Evolutionary conservation across 53 echinoderm and acorn worm genomes (phyloP).

Genomic region (Mesocentrotus franciscanus): DNA sequence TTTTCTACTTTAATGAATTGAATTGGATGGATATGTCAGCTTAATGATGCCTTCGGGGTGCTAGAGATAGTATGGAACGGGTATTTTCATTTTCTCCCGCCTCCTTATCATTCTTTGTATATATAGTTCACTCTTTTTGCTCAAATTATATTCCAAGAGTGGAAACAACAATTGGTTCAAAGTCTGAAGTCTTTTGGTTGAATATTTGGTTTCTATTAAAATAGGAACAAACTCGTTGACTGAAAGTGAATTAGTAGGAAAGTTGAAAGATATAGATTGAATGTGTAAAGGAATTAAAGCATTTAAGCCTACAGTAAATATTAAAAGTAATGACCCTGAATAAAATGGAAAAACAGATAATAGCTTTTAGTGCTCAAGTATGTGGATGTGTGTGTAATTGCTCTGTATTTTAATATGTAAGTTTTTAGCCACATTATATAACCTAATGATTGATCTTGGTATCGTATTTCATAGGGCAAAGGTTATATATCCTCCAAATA

Average conservation of each 20-base stretch:
- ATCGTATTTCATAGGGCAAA: too few relatives aligned
- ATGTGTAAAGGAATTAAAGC: background rate
- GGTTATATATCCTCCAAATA: too few relatives aligned
- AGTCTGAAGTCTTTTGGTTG: background rate
- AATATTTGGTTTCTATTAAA: background rate
- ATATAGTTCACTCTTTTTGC: slow-evolving; percentile 27
- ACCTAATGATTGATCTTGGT: too few relatives aligned
- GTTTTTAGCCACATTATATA: too few relatives aligned
- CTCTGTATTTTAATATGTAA: background rate
- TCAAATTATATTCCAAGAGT: slow-evolving; percentile 36
- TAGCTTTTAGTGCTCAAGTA: background rate
- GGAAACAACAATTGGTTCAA: background rate
- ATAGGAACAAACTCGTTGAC: background rate
- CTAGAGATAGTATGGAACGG: slow-evolving; percentile 51
- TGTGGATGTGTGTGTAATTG: background rate
- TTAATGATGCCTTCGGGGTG: slow-evolving; percentile 14
- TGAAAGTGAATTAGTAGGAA: background rate
- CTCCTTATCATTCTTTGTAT: slow-evolving; percentile 9
- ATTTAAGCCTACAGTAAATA: too few relatives aligned
- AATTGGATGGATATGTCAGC: background rate
- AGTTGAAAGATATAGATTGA: background rate
- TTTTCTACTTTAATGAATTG: background rate
- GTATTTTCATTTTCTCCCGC: slow-evolving; percentile 39
- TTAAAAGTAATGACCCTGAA: too few relatives aligned
- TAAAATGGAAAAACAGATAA: too few relatives aligned